Percentiles rank a stretch among this genome's conserved stretches.
Conservation (phyloP, 2,797 vertebrate species). For the Sorex maritimensis region DNA sequence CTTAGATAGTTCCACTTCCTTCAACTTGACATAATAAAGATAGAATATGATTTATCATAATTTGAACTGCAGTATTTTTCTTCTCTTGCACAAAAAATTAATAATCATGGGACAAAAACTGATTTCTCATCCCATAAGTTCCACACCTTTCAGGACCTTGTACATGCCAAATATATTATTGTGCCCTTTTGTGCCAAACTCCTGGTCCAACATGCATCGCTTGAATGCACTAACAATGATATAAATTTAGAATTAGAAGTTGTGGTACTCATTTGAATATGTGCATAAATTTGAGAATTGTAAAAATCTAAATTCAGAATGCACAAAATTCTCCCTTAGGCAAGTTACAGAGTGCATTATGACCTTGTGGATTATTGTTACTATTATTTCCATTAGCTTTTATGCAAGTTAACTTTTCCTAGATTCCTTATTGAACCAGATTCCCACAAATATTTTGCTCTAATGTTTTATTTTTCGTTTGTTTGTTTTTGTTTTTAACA, state of each 20-base stretch:
- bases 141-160: background rate
- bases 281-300: background rate
- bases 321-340: background rate
- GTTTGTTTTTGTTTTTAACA: background rate
- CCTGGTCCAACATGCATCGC: background rate
- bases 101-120: background rate
- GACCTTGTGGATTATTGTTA: background rate
- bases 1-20: background rate
- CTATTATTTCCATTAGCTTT: background rate
- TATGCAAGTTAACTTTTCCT: background rate
- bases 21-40: background rate
- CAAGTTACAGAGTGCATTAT: background rate
- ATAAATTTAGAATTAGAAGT: background rate
- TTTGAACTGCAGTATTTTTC: background rate
- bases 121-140: background rate
- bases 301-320: background rate
- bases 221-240: background rate
- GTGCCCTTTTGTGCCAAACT: too few relatives aligned
- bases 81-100: background rate
- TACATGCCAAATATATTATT: too few relatives aligned
- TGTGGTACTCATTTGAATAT: background rate
- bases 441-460: background rate
- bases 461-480: background rate
- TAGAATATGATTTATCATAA: background rate
- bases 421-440: background rate